Base-by-base conservation (phyloP, 2,888 invertebrate genomes). In the Tetragonisca angustula region DNA sequence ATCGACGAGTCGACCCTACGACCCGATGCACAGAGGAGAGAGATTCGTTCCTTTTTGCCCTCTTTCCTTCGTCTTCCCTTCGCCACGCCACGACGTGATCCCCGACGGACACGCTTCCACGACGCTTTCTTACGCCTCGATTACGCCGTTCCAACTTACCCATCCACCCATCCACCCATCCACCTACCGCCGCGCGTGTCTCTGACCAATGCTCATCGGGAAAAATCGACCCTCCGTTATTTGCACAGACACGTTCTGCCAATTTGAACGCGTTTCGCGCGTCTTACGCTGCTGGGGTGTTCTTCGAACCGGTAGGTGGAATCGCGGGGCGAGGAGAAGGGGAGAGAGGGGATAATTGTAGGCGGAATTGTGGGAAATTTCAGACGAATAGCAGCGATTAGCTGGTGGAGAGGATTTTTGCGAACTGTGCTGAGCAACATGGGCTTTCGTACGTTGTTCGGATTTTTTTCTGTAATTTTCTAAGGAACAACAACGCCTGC, bases 1-100 rank as follows among this genome's bases (percentile, higher is more conserved):
- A 87, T 89, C 89, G 81, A 88, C 91, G 88, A 90, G 88, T 88
- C 91, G 93, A 94, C 93, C 93, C 88, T 91, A 90, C 90, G 93
- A 93, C 93, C 93, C 90, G 86, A 85, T 87, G 89, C 88, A 92
- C 91, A 91, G 91, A 93, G 92, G 91, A 32, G 68, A 75, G 9
- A 43, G 27, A 27, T 27, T 43, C 24, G 89, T 87, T 88, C 90
- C 85, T 75, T 89, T 89, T 90, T 89, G 82, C 87, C 88, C 87
- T 86, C 87, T 90, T 91, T 89, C 87, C 27, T 27, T 27, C 83
- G 86, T 79, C 85, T 77, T 76, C 82, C 78, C 74, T 75, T 65
- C 81, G 62, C 62, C 21, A 81, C 86, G 79, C 70, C 72, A 19
- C 50, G 36, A 52, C 54, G 50, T 65, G 62, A 61, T 73, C 43